Conservation (phyloP, 2,888 invertebrate genomes). For the Dione juno region DNA sequence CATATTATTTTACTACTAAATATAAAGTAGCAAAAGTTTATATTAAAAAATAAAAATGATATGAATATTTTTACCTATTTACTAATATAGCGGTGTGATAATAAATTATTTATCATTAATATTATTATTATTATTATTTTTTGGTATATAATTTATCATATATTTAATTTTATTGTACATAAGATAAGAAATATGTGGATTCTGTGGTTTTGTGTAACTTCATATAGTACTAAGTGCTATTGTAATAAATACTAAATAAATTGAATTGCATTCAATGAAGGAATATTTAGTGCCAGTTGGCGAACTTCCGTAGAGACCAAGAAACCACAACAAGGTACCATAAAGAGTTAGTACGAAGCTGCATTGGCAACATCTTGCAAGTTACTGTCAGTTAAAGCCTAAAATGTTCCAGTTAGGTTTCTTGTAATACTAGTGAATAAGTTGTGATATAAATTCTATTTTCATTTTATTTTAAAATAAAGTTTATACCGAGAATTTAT, state of each 20-base stretch:
- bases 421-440: background rate
- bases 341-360: slow-evolving; percentile 32
- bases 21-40: too few relatives aligned
- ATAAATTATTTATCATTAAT: too few relatives aligned
- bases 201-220: too few relatives aligned
- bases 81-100: too few relatives aligned
- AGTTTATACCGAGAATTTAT: background rate
- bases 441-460: background rate
- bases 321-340: slow-evolving; percentile 38
- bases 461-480: background rate
- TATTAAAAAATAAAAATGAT: too few relatives aligned
- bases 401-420: slow-evolving; percentile 9
- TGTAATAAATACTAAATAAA: background rate
- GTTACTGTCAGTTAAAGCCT: slow-evolving; percentile 14
- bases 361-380: slow-evolving; percentile 25
- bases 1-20: too few relatives aligned
- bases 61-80: too few relatives aligned
- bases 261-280: slow-evolving; percentile 7
- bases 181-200: too few relatives aligned
- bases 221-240: too few relatives aligned
- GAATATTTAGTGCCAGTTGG: slow-evolving; percentile 39
- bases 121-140: too few relatives aligned
- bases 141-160: too few relatives aligned
- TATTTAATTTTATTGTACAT: too few relatives aligned
- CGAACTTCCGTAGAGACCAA: slow-evolving; percentile 36